phyloP scores from a whole-genome alignment of 2,113 vertebrate genomes.

The Plestiodon gilberti region DNA sequence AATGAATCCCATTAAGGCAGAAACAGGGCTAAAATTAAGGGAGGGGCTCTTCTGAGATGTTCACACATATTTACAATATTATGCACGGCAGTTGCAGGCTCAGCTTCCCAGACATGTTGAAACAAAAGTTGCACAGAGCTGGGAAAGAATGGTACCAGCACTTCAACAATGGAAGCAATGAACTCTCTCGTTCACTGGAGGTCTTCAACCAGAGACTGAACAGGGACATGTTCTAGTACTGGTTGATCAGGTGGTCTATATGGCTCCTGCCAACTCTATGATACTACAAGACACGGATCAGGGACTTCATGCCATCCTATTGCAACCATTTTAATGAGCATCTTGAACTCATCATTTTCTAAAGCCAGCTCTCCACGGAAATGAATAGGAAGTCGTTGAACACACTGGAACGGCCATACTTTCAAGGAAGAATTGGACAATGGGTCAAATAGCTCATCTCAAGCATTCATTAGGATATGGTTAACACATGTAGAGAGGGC shows the following conservation, averaged over 20 bases:
- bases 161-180: not conserved
- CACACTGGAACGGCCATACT: not conserved
- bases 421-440: too few species aligned
- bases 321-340: not conserved
- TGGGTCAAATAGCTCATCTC: not conserved
- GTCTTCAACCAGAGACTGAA: too few species aligned
- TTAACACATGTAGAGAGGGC: not conserved
- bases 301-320: not conserved
- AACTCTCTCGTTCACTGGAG: too few species aligned
- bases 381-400: not conserved
- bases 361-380: not conserved
- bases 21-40: constrained; percentile 56
- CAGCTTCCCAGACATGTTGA: not conserved
- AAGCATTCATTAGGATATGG: not conserved
- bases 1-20: constrained; percentile 67
- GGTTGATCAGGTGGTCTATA: too few species aligned
- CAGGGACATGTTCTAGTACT: too few species aligned
- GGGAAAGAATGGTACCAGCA: not conserved
- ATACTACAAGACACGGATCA: not conserved
- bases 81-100: not conserved
- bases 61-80: not conserved
- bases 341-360: not conserved
- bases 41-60: constrained; percentile 30
- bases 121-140: not conserved
- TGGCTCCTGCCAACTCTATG: too few species aligned